Percentiles rank a stretch among this genome's conserved stretches.
Evolutionary conservation across 2,888 invertebrate genomes (phyloP).

Genomic region (Venusia cambrica): DNA sequence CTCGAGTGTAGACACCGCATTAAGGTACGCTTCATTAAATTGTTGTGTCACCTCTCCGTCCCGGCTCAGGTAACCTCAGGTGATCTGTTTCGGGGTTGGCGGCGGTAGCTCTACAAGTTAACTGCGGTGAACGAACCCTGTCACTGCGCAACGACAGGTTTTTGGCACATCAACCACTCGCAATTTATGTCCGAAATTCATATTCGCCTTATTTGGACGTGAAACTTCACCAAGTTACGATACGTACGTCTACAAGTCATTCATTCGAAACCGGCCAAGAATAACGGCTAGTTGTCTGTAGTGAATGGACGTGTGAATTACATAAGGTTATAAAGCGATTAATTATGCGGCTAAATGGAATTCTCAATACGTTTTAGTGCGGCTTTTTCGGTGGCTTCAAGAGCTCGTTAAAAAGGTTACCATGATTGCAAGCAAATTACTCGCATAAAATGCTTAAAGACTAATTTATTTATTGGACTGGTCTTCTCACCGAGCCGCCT

Average conservation of each 20-base stretch:
- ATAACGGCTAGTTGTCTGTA: constrained; percentile 13
- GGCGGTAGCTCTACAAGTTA: constrained; percentile 44
- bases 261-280: constrained; percentile 21
- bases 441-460: constrained; percentile 10
- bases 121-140: constrained; percentile 75
- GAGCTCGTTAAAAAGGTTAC: constrained; percentile 19
- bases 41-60: constrained; percentile 49
- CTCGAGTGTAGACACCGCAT: no score
- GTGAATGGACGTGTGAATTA: constrained; percentile 28
- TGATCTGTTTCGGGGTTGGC: constrained; percentile 59
- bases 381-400: constrained; percentile 19
- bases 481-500: constrained; percentile 18
- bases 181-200: constrained; percentile 52
- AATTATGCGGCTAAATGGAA: constrained; percentile 15
- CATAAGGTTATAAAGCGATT: constrained; percentile 20
- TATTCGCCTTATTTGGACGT: constrained; percentile 49
- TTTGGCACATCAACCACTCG: constrained; percentile 61
- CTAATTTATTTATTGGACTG: constrained; percentile 16
- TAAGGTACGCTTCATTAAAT: constrained; percentile 45
- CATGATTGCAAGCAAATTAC: constrained; percentile 17
- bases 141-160: constrained; percentile 68
- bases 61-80: constrained; percentile 47
- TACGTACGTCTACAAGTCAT: constrained; percentile 11
- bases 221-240: constrained; percentile 39
- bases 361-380: constrained; percentile 18